Base-by-base conservation (phyloP, 2,888 invertebrate genomes). In the Malthinus seriepunctatus region DNA sequence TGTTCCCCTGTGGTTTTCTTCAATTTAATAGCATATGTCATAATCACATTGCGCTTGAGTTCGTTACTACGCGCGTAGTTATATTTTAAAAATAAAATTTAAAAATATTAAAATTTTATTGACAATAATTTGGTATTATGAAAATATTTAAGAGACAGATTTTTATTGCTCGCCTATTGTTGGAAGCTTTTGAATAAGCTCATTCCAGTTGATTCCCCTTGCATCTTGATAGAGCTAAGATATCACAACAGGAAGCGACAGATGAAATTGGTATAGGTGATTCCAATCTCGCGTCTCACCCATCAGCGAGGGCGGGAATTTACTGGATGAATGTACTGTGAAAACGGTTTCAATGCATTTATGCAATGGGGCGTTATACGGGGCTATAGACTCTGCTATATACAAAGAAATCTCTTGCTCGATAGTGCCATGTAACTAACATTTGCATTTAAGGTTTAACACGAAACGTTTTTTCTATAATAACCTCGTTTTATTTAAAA, bases 1-100 rank as follows among this genome's bases (percentile, higher is more conserved):
- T 33, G 65, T 66, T 67, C 67, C 69, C 68, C 69, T 67, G 65
- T 52, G 65, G 69, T 63, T 69, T 69, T 67, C 66, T 62, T 67
- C 63, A 66, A 66, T 67, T 66, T 67, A 56, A 53, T 48, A 67
- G 62, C 69, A 69, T 69, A 69, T 69, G 69, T 65, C 65, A 65
- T 66, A 62, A 69, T 69, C 67, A 66, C 67, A 62, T 66, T 59
- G 32, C 63, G 63, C 51, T 55, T 51, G 55, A 66, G 62, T 66
- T 55, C 38, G 23, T 42, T 42, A 23, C 9, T 42, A n/a, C n/a
- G 2, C 8, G 15, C n/a, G n/a, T n/a, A 15, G 14, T 15, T 42
- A 11, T 15, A 42, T 15, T n/a, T 23, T 11, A 9, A 42, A 9
- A 42, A 9, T 42, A 15, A 2, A 8, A 15, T 15, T 42, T 42